Evolutionary conservation across 2,888 invertebrate species (phyloP), one percentile per base, ranked within the genome.

Genomic region (Dynastes maya): DNA sequence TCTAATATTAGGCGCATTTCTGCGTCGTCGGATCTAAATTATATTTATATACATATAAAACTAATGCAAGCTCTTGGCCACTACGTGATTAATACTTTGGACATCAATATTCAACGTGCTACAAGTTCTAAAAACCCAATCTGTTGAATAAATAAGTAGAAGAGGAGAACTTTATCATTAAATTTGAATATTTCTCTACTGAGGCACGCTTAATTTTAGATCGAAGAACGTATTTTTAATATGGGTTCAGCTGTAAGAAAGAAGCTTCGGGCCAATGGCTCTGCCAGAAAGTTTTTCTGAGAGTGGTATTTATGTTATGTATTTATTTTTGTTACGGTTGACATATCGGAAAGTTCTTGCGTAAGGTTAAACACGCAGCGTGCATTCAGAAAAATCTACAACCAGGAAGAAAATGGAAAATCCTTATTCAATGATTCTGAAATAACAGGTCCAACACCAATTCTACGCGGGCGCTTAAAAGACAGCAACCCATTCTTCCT

Each of bases 201-300:
- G 71, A 71, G 16, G 22, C 55, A 71, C 71, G 71, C 29, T 55
- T 71, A 71, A 71, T 71, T 71, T 58, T 71, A 71, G 55, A 58
- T 16, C 8, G n/a, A 37, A 58, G 13, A 22, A n/a, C 55, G 32
- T 71, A 71, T 71, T 71, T 71, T 55, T 71, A 55, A 71, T 37
- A 11, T 16, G 32, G 8, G 32, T 71, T 58, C 32, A 58, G 29
- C 55, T 37, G 13, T n/a, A 40, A 55, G 71, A 40, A 58, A 37
- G 37, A 58, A 55, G 22, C 58, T 67, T 67, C 40, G 37, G 22
- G 22, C 55, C 22, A 22, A 16, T 22, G 8, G 22, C 8, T 22
- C 16, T 55, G 71, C 71, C 71, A 71, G 55, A 22, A 40, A 22
- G 40, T 58, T 71, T 22, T 40, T 55, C 51, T 4, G 4, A 32